Percentiles rank a stretch among this genome's conserved stretches.
phyloP scores from a whole-genome alignment of 2,113 vertebrate species.

The Lamprologus sp. region DNA sequence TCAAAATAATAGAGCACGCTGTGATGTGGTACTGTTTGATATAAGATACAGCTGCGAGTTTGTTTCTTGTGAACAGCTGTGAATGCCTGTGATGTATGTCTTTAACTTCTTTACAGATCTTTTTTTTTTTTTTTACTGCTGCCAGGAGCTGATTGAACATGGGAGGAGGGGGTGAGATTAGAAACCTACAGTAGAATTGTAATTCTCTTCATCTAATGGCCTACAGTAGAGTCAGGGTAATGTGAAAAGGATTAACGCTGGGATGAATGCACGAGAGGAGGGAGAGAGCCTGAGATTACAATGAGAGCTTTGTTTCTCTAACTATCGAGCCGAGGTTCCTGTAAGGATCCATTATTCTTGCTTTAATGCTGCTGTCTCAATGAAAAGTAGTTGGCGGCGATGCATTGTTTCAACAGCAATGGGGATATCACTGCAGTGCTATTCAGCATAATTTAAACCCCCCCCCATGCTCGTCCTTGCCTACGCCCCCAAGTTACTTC shows the following conservation, averaged over 20 bases:
- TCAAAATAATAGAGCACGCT: neutral
- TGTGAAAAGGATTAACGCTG: slow-evolving; percentile 60
- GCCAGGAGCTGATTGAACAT: slow-evolving; percentile 35
- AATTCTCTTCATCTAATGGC: slow-evolving; percentile 50
- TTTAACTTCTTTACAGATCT: neutral
- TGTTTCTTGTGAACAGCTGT: neutral
- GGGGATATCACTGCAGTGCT: slow-evolving; percentile 47
- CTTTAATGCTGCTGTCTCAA: slow-evolving; percentile 59
- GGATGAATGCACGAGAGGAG: slow-evolving; percentile 49
- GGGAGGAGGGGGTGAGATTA: slow-evolving; percentile 33
- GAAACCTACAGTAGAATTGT: slow-evolving; percentile 44
- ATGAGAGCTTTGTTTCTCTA: slow-evolving; percentile 62
- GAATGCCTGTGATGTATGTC: neutral
- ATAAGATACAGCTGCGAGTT: neutral
- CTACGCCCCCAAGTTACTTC: slow-evolving; percentile 1
- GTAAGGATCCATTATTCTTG: slow-evolving; percentile 66
- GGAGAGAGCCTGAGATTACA: slow-evolving; percentile 48
- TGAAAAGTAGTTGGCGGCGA: slow-evolving; percentile 47
- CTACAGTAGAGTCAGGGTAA: slow-evolving; percentile 53
- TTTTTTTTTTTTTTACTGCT: slow-evolving; percentile 5
- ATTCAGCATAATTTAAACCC: slow-evolving; percentile 50
- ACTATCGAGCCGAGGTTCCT: slow-evolving; percentile 52
- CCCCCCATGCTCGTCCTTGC: neutral
- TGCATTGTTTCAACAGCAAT: slow-evolving; percentile 57
- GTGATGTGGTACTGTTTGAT: neutral